Evolutionary conservation across 2,797 vertebrate genomes (phyloP).

Genomic region (Crenichthys baileyi): DNA sequence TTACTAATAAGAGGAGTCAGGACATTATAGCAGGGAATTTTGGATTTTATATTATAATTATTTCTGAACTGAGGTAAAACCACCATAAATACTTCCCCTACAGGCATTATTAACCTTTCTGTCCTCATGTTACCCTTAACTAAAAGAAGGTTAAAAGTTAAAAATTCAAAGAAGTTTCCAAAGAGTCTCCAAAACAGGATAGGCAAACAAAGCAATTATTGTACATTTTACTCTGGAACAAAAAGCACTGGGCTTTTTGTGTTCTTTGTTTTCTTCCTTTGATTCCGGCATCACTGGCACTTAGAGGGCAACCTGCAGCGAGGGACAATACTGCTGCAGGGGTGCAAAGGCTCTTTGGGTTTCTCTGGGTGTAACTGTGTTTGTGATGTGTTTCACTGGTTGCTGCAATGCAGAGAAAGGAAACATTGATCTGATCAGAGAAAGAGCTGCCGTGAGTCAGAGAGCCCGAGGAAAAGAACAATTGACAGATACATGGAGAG

Average conservation of each 20-base stretch:
- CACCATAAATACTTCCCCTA: slow-evolving; percentile 28
- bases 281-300: slow-evolving; percentile 55
- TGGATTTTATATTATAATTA: neutral
- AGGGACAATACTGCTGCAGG: slow-evolving; percentile 47
- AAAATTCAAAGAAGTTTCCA: slow-evolving; percentile 20
- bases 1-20: neutral
- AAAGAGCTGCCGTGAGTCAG: slow-evolving; percentile 59
- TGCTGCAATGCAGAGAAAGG: slow-evolving; percentile 76
- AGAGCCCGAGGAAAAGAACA: slow-evolving; percentile 52
- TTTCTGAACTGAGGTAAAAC: slow-evolving; percentile 5
- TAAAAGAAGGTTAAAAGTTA: slow-evolving; percentile 35
- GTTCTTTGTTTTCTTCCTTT: slow-evolving; percentile 48
- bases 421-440: slow-evolving; percentile 79
- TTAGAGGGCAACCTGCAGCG: slow-evolving; percentile 57
- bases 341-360: slow-evolving; percentile 48
- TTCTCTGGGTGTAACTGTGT: slow-evolving; percentile 57
- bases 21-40: slow-evolving; percentile 28
- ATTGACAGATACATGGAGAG: slow-evolving; percentile 60
- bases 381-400: slow-evolving; percentile 68
- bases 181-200: slow-evolving; percentile 16
- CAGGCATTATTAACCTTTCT: slow-evolving; percentile 50
- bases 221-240: slow-evolving; percentile 20
- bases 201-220: slow-evolving; percentile 36
- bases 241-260: slow-evolving; percentile 44
- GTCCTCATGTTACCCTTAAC: slow-evolving; percentile 24